These are phyloP conservation scores for Parascotia fuliginaria DNA, from an alignment of 2,888 invertebrate species.

Conservation along the genomic window DNA sequence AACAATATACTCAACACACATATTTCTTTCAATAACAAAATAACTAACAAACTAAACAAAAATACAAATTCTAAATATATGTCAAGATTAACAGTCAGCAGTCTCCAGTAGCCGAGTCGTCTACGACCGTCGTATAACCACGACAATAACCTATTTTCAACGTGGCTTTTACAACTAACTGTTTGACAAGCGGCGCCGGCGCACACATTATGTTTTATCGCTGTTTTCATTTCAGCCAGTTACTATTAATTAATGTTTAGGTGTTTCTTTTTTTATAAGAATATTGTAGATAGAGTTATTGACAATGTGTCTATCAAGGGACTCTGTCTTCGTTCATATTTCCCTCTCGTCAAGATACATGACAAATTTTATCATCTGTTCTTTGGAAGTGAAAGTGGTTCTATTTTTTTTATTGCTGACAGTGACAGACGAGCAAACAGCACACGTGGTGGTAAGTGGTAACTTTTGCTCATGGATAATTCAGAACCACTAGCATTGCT, in stretches of 20 bases:
- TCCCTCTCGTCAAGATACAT: too few species aligned
- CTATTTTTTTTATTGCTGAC: too few species aligned
- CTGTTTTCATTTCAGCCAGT: neutral
- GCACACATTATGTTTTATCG: neutral
- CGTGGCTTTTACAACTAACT: constrained; percentile 4
- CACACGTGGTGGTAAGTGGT: too few species aligned
- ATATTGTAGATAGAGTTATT: neutral
- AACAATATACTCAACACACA: too few species aligned
- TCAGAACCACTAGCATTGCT: too few species aligned
- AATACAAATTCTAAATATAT: neutral
- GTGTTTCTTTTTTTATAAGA: neutral
- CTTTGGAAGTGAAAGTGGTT: too few species aligned
- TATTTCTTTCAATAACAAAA: too few species aligned
- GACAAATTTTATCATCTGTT: too few species aligned
- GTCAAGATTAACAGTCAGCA: neutral
- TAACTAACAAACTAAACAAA: neutral
- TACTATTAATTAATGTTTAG: constrained; percentile 2
- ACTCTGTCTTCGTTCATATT: too few species aligned
- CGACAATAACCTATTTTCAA: constrained; percentile 6
- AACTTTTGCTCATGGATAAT: too few species aligned
- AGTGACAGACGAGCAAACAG: too few species aligned
- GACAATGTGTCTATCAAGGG: neutral
- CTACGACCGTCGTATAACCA: neutral
- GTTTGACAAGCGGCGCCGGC: neutral
- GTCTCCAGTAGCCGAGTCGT: neutral